phyloP scores from a whole-genome alignment of 2,797 vertebrate species.

The Tauraco hartlaubi region DNA sequence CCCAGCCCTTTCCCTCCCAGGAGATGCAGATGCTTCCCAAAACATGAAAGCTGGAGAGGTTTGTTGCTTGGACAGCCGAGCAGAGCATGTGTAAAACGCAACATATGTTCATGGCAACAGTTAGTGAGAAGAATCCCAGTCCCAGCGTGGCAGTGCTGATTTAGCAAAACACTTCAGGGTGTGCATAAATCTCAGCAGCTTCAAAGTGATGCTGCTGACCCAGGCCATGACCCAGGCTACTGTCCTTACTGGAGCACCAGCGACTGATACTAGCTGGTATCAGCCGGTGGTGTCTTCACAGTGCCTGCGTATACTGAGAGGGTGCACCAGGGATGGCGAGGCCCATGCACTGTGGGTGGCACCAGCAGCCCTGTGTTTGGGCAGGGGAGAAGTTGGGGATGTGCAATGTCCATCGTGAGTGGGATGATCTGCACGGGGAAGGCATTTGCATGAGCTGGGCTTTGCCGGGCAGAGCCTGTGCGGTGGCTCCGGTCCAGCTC shows the following conservation, averaged over 20 bases:
- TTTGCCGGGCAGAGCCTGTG: not conserved
- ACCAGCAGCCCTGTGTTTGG: accelerated
- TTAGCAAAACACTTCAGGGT: not conserved
- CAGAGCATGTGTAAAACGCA: constrained; percentile 21
- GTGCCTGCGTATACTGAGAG: accelerated
- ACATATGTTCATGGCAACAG: constrained; percentile 20
- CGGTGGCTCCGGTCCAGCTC: not conserved
- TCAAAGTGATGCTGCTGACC: not conserved
- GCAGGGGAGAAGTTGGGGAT: accelerated
- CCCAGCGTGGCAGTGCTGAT: not conserved
- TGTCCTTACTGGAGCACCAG: not conserved
- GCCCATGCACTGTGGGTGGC: accelerated
- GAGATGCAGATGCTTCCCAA: constrained; percentile 23
- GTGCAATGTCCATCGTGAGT: accelerated
- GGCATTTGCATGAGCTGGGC: accelerated
- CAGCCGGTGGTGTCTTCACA: accelerated
- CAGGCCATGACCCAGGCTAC: accelerated
- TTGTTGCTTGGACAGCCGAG: not conserved
- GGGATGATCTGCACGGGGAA: not conserved
- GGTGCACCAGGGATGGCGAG: accelerated
- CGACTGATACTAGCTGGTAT: not conserved
- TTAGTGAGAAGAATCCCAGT: not conserved
- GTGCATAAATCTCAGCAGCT: not conserved
- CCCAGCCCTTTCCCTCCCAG: not conserved
- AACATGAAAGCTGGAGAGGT: constrained; percentile 3